These are phyloP conservation scores for Plumapathes pennacea DNA, from an alignment of 92 coral and sea anemone genomes.

Conservation along the genomic window DNA sequence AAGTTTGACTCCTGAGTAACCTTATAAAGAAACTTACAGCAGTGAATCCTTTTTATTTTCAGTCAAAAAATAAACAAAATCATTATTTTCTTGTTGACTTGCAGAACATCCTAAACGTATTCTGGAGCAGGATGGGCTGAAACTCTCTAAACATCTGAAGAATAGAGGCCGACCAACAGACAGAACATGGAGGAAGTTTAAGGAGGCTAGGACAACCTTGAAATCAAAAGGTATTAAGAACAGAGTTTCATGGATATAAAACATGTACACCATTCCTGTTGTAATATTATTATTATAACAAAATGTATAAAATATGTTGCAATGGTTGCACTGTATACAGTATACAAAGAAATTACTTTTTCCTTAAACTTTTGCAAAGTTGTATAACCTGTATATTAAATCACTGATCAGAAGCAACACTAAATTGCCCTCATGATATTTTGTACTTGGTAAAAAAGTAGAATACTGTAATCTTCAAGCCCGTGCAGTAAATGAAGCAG, in stretches of 20 bases:
- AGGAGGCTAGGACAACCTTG: constrained; percentile 61
- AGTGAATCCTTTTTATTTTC: too few relatives aligned
- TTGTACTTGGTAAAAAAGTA: not conserved
- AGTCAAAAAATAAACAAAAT: not conserved
- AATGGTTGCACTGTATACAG: too few relatives aligned
- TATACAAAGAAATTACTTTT: too few relatives aligned
- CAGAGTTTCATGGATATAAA: not conserved
- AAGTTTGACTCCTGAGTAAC: not conserved
- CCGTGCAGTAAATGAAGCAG: constrained; percentile 31
- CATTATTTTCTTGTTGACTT: not conserved
- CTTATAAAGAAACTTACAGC: too few relatives aligned
- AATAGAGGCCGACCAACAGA: constrained; percentile 97
- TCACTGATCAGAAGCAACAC: too few relatives aligned
- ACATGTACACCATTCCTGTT: not conserved
- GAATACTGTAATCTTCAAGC: too few relatives aligned
- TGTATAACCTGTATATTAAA: too few relatives aligned
- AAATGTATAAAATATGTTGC: too few relatives aligned
- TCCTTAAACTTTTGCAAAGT: too few relatives aligned
- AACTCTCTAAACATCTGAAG: constrained; percentile 69
- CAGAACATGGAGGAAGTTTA: constrained; percentile 82
- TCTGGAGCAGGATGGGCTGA: constrained; percentile 68
- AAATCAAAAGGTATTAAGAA: constrained; percentile 25
- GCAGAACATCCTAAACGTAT: constrained; percentile 71
- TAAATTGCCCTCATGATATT: too few relatives aligned
- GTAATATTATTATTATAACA: not conserved